Evolutionary conservation across 2,888 invertebrate genomes (phyloP).

Genomic region (Lasioglossum pauxillum): DNA sequence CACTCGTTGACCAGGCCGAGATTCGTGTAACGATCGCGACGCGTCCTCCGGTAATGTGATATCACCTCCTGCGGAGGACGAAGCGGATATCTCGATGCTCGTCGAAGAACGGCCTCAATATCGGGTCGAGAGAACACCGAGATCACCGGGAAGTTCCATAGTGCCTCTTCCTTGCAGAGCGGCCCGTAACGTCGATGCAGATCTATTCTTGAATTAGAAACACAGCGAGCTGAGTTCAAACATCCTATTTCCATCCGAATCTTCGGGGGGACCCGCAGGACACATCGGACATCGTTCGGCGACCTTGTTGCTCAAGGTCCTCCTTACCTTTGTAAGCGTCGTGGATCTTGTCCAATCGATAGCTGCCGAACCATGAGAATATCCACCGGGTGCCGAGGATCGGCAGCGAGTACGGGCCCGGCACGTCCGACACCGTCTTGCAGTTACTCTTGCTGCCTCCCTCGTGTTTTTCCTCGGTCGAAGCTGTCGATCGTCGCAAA

Average conservation of each 20-base stretch:
- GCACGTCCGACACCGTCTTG: constrained; percentile 85
- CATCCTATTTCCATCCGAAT: background rate
- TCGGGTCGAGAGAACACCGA: constrained; percentile 90
- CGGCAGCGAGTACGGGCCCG: constrained; percentile 91
- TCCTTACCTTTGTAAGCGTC: constrained; percentile 91
- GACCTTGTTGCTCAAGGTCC: background rate
- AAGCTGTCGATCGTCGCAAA: background rate
- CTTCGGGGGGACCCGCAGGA: background rate
- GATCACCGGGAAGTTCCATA: constrained; percentile 90
- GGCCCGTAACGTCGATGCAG: constrained; percentile 88
- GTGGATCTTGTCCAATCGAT: constrained; percentile 90
- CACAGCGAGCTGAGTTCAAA: constrained; percentile 66
- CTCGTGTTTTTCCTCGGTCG: constrained; percentile 33
- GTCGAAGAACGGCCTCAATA: constrained; percentile 91
- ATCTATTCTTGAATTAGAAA: constrained; percentile 83
- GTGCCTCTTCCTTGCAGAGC: constrained; percentile 91
- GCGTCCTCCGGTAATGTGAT: constrained; percentile 89
- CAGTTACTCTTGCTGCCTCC: constrained; percentile 64
- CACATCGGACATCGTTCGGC: background rate
- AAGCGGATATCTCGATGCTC: constrained; percentile 90
- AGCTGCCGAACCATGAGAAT: constrained; percentile 88
- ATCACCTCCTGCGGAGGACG: constrained; percentile 94
- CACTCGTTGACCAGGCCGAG: constrained; percentile 94
- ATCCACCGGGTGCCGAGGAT: constrained; percentile 93
- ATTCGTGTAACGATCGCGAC: constrained; percentile 92